Percentiles rank a stretch among this genome's conserved stretches.
Evolutionary conservation across 1,140 invertebrate genomes (phyloP).

Genomic region (Vanessa tameamea): DNA sequence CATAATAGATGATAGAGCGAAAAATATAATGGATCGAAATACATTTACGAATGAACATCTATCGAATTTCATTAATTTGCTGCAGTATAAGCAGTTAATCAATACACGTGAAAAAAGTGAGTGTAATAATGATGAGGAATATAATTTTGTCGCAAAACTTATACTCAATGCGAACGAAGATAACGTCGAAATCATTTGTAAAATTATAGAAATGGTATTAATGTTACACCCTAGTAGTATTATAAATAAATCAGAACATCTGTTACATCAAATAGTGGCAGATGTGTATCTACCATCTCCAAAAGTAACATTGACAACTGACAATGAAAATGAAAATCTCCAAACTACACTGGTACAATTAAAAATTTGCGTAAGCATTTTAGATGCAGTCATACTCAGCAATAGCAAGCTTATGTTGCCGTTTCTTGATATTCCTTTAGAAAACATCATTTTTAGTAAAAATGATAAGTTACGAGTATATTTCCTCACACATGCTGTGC

Average conservation of each 20-base stretch:
- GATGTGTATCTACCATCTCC: slow-evolving; percentile 43
- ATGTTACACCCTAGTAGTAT: slow-evolving; percentile 52
- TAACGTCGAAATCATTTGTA: slow-evolving; percentile 54
- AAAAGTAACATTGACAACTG: slow-evolving; percentile 18
- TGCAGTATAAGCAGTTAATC: slow-evolving; percentile 68
- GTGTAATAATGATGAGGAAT: slow-evolving; percentile 64
- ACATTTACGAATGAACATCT: slow-evolving; percentile 54
- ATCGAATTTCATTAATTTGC: slow-evolving; percentile 50
- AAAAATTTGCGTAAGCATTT: slow-evolving; percentile 58
- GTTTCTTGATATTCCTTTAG: slow-evolving; percentile 58
- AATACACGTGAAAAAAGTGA: slow-evolving; percentile 60
- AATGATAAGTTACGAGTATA: slow-evolving; percentile 56
- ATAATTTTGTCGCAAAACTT: slow-evolving; percentile 57
- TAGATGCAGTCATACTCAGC: slow-evolving; percentile 52
- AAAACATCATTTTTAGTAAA: slow-evolving; percentile 48
- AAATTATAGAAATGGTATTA: slow-evolving; percentile 56
- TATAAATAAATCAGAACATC: slow-evolving; percentile 64
- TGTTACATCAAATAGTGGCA: slow-evolving; percentile 65
- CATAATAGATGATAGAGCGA: slow-evolving; percentile 55
- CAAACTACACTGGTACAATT: slow-evolving; percentile 42
- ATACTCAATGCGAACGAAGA: slow-evolving; percentile 46
- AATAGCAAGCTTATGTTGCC: slow-evolving; percentile 49
- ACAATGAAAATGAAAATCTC: slow-evolving; percentile 16
- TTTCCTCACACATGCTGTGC: slow-evolving; percentile 61
- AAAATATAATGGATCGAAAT: slow-evolving; percentile 52